Percentiles rank a stretch among this genome's conserved stretches.
phyloP scores from a whole-genome alignment of 2,113 vertebrate genomes.

The Gila orcuttii region DNA sequence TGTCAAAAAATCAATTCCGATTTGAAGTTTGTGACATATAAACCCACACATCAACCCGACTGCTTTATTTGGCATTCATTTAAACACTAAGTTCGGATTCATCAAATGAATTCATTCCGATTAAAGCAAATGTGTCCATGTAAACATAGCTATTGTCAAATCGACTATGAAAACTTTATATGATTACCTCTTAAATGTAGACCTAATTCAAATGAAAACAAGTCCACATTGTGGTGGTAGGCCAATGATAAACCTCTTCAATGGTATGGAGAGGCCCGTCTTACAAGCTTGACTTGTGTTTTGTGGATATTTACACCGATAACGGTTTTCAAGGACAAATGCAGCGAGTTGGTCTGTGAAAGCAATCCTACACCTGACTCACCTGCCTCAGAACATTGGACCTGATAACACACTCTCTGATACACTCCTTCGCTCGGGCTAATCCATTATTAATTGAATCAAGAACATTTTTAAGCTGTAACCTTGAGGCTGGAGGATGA shows the following conservation, averaged over 20 bases:
- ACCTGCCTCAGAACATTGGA: constrained; percentile 9
- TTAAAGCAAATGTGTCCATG: too few relatives aligned
- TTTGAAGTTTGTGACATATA: too few relatives aligned
- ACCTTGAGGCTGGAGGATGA: constrained; percentile 25
- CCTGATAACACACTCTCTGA: constrained; percentile 30
- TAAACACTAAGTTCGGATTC: too few relatives aligned
- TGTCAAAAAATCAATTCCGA: too few relatives aligned
- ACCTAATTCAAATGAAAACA: neutral
- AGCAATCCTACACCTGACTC: constrained; percentile 1
- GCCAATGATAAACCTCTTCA: neutral
- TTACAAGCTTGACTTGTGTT: neutral
- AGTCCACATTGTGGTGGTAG: neutral
- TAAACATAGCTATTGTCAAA: too few relatives aligned
- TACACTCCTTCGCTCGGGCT: neutral
- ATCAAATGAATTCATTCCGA: too few relatives aligned
- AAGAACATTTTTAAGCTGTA: constrained; percentile 44
- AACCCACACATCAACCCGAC: too few relatives aligned
- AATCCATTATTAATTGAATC: constrained; percentile 50
- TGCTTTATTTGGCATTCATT: too few relatives aligned
- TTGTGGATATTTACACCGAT: constrained; percentile 14
- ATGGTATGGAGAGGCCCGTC: neutral
- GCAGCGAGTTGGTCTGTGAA: neutral
- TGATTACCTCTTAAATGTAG: neutral
- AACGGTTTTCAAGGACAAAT: neutral
- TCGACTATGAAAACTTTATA: too few relatives aligned